phyloP scores from a whole-genome alignment of 2,888 invertebrate genomes.

The Athalia circularis region DNA sequence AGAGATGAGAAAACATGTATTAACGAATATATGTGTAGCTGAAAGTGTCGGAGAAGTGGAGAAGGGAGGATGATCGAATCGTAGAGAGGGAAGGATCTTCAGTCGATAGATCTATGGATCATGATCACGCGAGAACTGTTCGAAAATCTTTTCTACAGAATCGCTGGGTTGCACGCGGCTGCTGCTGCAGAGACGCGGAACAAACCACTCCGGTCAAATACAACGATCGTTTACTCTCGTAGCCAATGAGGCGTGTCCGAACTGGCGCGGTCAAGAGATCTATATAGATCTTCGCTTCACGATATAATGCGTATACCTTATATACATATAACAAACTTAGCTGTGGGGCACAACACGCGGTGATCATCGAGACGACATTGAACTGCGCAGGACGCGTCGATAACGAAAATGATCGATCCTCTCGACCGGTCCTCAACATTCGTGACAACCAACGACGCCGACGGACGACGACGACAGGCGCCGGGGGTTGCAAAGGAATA shows the following conservation, averaged over 20 bases:
- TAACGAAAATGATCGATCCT: slow-evolving; percentile 73
- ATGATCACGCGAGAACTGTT: slow-evolving; percentile 24
- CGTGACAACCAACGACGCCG: not conserved
- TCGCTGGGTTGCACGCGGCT: not conserved
- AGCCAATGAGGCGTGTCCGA: slow-evolving; percentile 68
- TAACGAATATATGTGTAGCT: not conserved
- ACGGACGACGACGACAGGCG: not conserved
- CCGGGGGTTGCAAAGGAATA: not conserved
- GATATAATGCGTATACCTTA: slow-evolving; percentile 61
- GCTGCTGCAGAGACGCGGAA: slow-evolving; percentile 29
- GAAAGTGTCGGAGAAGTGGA: not conserved
- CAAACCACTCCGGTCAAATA: slow-evolving; percentile 58
- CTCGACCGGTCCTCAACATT: slow-evolving; percentile 50
- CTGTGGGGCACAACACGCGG: slow-evolving; percentile 53
- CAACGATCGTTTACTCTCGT: slow-evolving; percentile 66
- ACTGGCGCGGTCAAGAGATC: slow-evolving; percentile 48
- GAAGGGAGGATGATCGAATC: too few species aligned
- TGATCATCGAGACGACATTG: slow-evolving; percentile 54
- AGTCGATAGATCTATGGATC: not conserved
- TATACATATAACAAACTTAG: slow-evolving; percentile 48
- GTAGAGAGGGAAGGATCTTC: too few species aligned
- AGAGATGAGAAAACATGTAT: too few species aligned
- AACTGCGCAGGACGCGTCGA: slow-evolving; percentile 62
- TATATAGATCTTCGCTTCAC: slow-evolving; percentile 62
- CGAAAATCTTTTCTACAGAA: slow-evolving; percentile 47